phyloP scores from a whole-genome alignment of 2,888 invertebrate genomes.

The Luffia ferchaultella region DNA sequence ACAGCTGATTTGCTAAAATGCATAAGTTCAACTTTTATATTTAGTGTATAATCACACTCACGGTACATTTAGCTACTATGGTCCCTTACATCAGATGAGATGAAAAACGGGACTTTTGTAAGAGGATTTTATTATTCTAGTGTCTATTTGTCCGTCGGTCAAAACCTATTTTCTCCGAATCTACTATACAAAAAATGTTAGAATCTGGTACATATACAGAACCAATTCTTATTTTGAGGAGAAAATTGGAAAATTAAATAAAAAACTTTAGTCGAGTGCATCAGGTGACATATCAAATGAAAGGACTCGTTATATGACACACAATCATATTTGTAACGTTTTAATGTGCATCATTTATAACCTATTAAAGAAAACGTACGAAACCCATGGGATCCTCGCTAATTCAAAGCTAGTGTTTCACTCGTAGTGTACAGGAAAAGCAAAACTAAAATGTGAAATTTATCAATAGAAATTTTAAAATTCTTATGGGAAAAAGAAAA shows the following conservation, averaged over 20 bases:
- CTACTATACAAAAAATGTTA: neutral
- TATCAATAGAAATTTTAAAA: no score
- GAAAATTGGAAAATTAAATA: neutral
- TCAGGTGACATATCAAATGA: neutral
- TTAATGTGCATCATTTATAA: neutral
- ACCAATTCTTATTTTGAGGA: neutral
- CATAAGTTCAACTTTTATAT: no score
- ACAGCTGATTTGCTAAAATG: no score
- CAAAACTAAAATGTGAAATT: neutral
- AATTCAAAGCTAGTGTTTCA: no score
- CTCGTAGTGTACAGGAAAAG: neutral
- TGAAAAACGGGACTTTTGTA: neutral
- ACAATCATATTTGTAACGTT: no score
- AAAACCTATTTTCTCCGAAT: neutral
- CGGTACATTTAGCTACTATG: no score
- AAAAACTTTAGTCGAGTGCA: neutral
- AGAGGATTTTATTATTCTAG: neutral
- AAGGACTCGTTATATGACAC: neutral
- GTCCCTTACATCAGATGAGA: neutral
- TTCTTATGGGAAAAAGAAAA: neutral
- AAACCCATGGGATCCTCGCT: no score
- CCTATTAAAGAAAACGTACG: neutral
- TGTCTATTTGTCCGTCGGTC: neutral
- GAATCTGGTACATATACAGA: neutral
- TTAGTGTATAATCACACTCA: no score